Base-by-base conservation (phyloP, 2,113 vertebrate species). In the Cnemophilus loriae region DNA sequence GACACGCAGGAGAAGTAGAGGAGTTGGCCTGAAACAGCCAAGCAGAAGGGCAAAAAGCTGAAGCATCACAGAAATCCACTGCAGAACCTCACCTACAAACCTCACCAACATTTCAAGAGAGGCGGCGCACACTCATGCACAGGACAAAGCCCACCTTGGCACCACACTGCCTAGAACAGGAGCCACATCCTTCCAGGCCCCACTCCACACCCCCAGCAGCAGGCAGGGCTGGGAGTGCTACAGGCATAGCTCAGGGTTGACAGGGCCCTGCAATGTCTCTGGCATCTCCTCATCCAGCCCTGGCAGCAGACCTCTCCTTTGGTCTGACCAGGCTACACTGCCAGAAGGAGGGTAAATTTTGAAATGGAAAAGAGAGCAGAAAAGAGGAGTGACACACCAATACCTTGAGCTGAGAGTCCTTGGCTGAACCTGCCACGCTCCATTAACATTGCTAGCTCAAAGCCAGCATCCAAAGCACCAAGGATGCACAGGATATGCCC, bases 71-170 rank as follows among this genome's bases (percentile, higher is more conserved):
- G 57, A 75, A 76, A 52, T 27, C 12, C 21, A 5, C 1, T 22
- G 56, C 57, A 84, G 73, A 37, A 41, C 7, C 33, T 77, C 33
- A 52, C 21, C 44, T 42, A 50, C 44, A 73, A 59, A 73, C 28
- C 33, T 68, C 46, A 19, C 13, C 61, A 47, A 20, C 27, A 20
- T 13, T 32, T 65, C 53, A 27, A 59, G 5, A 14, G 2, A 42
- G 44, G 20, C 2, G 1, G 12, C 0, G 3, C 39, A n/a, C 59
- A 2, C 13, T 35, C 32, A 8, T 2, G 2, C 64, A 20, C 35
- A 64, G 52, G 57, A 78, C n/a, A 42, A 35, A 55, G 53, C 15
- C 41, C n/a, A n/a, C 22, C 63, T 30, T 4, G 7, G 41, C 18
- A 17, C 22, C 14, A 1, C 1, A 0, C 23, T 82, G 32, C 49